Evolutionary conservation across 37 sponge, comb jelly and placozoan species (phyloP), one percentile per base, ranked within the genome.

Genomic region (Hormiphora californensis): DNA sequence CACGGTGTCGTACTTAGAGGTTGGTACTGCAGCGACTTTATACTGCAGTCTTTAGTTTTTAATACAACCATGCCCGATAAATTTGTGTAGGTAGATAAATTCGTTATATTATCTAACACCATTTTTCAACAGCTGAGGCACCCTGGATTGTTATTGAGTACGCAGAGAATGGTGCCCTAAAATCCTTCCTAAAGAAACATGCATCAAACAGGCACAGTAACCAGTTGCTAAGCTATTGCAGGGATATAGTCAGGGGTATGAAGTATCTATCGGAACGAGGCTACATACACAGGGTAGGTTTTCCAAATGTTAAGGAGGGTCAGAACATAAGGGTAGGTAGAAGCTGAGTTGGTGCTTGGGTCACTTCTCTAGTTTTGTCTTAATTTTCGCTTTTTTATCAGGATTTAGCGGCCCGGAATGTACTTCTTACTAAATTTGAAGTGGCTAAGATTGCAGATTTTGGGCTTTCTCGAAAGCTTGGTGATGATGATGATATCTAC

Each of bases 141-240:
- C 81, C 81, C 28, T 73, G 81, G 81, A 73, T 73, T 36, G 81
- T 73, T 0, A 73, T 73, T n/a, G 81, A 73, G 81, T 73, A 73
- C 81, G 81, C 81, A 40, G 81, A 15, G 9, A 73, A 73, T 1
- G 81, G 81, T 19, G 81, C 81, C n/a, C 81, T 73, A 28, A 73
- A 73, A 17, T 21, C 39, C 2, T 73, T 73, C 22, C 44, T 73
- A 28, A 73, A 73, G 46, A 73, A 73, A 28, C 32, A 73, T 30
- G 61, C 30, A 5, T 25, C n/a, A 57, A 21, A 39, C 27, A 22
- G 81, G 44, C 81, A 73, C 81, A 73, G 81, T 40, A n/a, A 27
- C 36, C 36, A 73, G 44, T 28, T 73, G 0, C 81, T 73, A 4
- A 73, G 43, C 44, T 73, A 73, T 28, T 43, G 81, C 25, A 1